phyloP scores from a whole-genome alignment of 2,888 invertebrate genomes.

The Sthenelais limicola region DNA sequence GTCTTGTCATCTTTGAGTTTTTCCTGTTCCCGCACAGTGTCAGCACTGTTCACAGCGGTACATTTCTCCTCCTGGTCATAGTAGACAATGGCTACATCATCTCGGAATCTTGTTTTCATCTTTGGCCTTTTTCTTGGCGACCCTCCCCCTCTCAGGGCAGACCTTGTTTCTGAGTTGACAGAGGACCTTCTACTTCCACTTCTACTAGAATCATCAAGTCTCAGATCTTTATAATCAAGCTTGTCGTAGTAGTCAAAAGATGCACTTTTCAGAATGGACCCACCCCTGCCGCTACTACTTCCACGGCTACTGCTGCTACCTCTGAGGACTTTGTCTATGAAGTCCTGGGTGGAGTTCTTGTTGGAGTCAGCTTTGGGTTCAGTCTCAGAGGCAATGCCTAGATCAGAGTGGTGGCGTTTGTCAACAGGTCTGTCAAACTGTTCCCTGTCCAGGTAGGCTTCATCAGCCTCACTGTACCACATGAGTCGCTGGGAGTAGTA shows the following conservation, averaged over 20 bases:
- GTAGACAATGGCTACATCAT: constrained; percentile 34
- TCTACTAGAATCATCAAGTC: not conserved
- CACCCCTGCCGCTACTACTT: not conserved
- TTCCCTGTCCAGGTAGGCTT: not conserved
- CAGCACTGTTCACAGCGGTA: not conserved
- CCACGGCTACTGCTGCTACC: not conserved
- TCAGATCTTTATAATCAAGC: constrained; percentile 1
- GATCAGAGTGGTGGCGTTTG: constrained; percentile 23
- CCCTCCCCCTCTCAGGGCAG: not conserved
- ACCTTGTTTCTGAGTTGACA: not conserved
- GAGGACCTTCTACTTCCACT: not conserved
- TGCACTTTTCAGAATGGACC: constrained; percentile 1
- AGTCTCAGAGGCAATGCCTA: constrained; percentile 16
- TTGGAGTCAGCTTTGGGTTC: constrained; percentile 2
- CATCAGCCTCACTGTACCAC: constrained; percentile 40
- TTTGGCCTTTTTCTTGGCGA: not conserved
- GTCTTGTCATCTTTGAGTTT: constrained; percentile 35
- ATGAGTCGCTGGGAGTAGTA: constrained; percentile 38
- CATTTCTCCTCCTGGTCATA: constrained; percentile 36
- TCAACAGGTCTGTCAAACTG: not conserved
- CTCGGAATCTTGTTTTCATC: constrained; percentile 15
- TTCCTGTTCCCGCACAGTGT: constrained; percentile 22
- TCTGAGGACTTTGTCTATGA: too few species aligned
- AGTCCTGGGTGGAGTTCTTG: constrained; percentile 8
- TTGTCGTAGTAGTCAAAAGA: constrained; percentile 25